A percentile compares a stretch with the other conserved stretches of the same genome.
These are phyloP conservation scores for Rhogogaster chlorosoma DNA, from an alignment of 2,888 invertebrate species.

Conservation along the genomic window DNA sequence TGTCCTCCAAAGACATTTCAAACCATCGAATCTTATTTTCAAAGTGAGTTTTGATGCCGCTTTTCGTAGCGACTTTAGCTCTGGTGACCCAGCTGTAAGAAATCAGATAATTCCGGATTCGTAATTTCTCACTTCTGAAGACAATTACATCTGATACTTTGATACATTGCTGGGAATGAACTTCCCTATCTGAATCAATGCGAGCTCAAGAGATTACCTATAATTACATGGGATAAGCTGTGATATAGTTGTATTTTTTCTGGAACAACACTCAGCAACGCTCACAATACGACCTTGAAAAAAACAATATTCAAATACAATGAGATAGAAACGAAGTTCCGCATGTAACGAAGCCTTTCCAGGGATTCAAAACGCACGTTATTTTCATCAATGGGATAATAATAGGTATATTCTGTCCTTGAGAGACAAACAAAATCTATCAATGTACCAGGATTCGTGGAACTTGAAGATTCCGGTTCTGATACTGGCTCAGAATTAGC, in stretches of 20 bases:
- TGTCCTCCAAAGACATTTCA: slow-evolving; percentile 95
- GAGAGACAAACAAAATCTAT: not conserved
- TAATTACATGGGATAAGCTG: slow-evolving; percentile 96
- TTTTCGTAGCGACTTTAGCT: slow-evolving; percentile 93
- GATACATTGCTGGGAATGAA: not conserved
- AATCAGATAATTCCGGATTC: slow-evolving; percentile 52
- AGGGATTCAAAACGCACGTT: not conserved
- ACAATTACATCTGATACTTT: not conserved
- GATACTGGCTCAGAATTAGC: no score
- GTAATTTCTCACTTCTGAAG: not conserved
- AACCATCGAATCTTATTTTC: slow-evolving; percentile 96
- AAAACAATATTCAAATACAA: not conserved
- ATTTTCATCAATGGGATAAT: not conserved
- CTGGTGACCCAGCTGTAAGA: slow-evolving; percentile 92
- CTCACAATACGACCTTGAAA: not conserved
- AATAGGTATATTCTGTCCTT: no score
- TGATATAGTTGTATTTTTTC: slow-evolving; percentile 84
- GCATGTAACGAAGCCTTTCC: not conserved
- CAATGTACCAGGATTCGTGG: not conserved
- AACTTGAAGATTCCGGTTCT: slow-evolving; percentile 19
- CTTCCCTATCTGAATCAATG: slow-evolving; percentile 17
- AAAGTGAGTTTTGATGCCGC: slow-evolving; percentile 91
- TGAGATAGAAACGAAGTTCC: not conserved
- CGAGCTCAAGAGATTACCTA: slow-evolving; percentile 80
- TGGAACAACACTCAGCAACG: slow-evolving; percentile 58